Base-by-base conservation (phyloP, 2,888 invertebrate genomes). In the Acronicta psi region DNA sequence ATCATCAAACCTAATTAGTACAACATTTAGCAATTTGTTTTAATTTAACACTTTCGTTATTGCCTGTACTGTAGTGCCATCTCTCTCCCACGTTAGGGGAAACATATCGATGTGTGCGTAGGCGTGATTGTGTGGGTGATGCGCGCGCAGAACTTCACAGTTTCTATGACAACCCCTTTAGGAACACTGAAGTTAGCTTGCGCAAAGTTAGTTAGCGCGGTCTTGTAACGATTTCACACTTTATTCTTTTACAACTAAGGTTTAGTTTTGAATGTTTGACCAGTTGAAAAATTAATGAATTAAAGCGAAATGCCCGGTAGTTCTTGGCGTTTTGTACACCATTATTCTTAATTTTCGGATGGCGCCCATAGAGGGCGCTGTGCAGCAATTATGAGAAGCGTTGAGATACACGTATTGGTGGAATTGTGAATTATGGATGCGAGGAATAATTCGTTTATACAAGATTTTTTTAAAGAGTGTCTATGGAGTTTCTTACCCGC, bases 161-260 rank as follows among this genome's bases (percentile, higher is more conserved):
- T 93, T 93, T 92, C 94, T 93, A 94, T 94, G 93, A 92, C 94
- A 94, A 94, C 93, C 92, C 91, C 91, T 88, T 91, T 83, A 89
- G 85, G 84, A 88, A 92, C 88, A 93, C 90, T 87, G 85, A 84
- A 86, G 85, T 85, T 86, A 83, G 86, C 87, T 89, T 87, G 88
- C 88, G 90, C 91, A 68, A 76, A 77, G 75, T 79, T 79, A 73
- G 82, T 78, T 80, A 81, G 67, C 46, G 44, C 13, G 18, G 6
- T 20, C 29, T 45, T 31, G 58, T 40, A 46, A 18, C n/a, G 17
- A 75, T 57, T 59, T 59, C 42, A 7, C n/a, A 59, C 63, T 56
- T 73, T 78, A 80, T 61, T 18, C 0, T 0, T 0, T 0, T 4
- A 0, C 0, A 0, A 0, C 20, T 79, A 84, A 42, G 54, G 81